Base-by-base conservation (phyloP, 2,113 vertebrate genomes). In the Ciconia stormi region DNA sequence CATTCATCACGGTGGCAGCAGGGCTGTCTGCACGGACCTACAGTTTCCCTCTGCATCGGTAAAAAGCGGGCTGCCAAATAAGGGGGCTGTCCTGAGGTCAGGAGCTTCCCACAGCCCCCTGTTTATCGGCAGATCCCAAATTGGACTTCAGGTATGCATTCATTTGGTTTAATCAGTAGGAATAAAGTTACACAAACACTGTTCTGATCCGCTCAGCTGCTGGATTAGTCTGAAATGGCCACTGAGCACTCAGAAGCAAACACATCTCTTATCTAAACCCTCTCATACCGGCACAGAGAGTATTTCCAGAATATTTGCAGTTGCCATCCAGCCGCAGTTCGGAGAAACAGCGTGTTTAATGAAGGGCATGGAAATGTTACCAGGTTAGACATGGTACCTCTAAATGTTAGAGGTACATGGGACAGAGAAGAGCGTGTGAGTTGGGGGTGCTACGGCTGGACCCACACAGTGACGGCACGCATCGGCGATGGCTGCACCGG, bases 401-500 rank as follows among this genome's bases (percentile, higher is more conserved):
- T 7, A 32, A 10, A 38, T 66, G 74, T 25, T 22, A 30, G 65
- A 34, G n/a, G n/a, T 8, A 4, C 9, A 6, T 0, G 16, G 81
- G 47, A 3, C 17, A 21, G 55, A 46, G 49, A 46, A 0, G 17
- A 61, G 21, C 0, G 1, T 4, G 19, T 2, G 74, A 34, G 17
- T 0, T 6, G 52, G 34, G 34, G 55, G 66, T 69, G 78, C 38
- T 47, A 7, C 1, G 1, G 55, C 50, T 6, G 67, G 16, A 65
- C 26, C 44, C 66, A 1, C 13, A 9, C 0, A 8, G 49, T 32
- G 63, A 74, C 0, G 4, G 79, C 44, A 40, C 13, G 1, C 13
- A 32, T 36, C 0, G 27, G 18, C 1, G 46, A 16, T 0, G 38
- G 55, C n/a, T 19, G 59, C 19, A 4, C 16, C 0, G 27, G 47